Base-by-base conservation (phyloP, 2,113 vertebrate genomes). In the Elephas maximus region DNA sequence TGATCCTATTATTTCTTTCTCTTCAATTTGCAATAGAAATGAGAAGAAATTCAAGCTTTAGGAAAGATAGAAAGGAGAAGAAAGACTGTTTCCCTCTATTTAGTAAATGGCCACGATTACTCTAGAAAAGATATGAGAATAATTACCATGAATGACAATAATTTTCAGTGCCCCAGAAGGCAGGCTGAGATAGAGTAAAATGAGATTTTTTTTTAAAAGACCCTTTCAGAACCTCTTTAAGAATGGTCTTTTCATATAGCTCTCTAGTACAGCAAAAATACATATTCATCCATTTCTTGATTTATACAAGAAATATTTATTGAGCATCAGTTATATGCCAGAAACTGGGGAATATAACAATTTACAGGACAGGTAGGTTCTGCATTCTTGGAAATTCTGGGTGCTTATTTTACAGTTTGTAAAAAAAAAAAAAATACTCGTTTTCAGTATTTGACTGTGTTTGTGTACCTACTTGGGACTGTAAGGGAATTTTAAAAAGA, bases 381-480 rank as follows among this genome's bases (percentile, higher is more conserved):
- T 63, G 21, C 4, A 48, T 26, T 37, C 23, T 2, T 33, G 41
- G 45, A 90, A 73, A 30, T 62, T 8, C 37, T 0, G 44, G 28
- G 15, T n/a, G 45, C 78, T 69, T 37, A 69, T 90, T 86, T 53
- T 80, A 0, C 17, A 51, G 18, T 77, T n/a, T 71, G 28, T 82
- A 48, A 37, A 37, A 37, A 48, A 37, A 37, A 48, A 95, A 95
- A 95, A 37, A 4, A 45, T 30, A 33, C 74, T 83, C 89, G 44
- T 88, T 63, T 89, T 62, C 30, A 86, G n/a, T 80, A 90, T 93
- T 81, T 93, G 51, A 80, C 76, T 62, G 24, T 44, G 26, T 11
- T 23, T 41, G 63, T 30, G 41, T 41, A 24, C 41, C 69, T 41
- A 24, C 60, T 88, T 63, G 77, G 53, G 57, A 94, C 23, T 67